phyloP scores from a whole-genome alignment of 2,888 invertebrate species.

The Plebejus anna region DNA sequence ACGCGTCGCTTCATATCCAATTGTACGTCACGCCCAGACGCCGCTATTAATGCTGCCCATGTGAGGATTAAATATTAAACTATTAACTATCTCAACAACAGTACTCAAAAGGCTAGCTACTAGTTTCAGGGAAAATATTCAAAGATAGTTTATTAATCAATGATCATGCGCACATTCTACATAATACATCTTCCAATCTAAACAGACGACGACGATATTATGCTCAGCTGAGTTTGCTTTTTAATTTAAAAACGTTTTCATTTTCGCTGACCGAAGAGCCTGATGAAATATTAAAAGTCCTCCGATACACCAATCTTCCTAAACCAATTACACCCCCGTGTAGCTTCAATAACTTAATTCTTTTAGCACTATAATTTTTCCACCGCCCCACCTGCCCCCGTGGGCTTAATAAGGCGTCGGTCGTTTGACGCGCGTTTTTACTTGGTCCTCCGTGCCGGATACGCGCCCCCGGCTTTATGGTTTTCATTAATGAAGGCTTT shows the following conservation, averaged over 20 bases:
- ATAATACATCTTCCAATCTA: too few species aligned
- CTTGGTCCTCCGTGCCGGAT: conserved; percentile 57
- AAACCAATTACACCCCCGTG: conserved; percentile 42
- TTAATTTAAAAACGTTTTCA: background rate
- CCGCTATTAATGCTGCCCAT: conserved; percentile 35
- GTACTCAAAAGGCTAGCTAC: background rate
- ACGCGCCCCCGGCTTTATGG: conserved; percentile 61
- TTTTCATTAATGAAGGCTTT: conserved; percentile 74
- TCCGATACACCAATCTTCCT: conserved; percentile 41
- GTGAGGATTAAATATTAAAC: conserved; percentile 13
- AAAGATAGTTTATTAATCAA: too few species aligned
- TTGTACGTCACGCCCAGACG: conserved; percentile 33
- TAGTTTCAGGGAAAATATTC: background rate
- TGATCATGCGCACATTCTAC: too few species aligned
- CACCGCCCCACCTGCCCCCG: conserved; percentile 55
- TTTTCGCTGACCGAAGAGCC: conserved; percentile 8
- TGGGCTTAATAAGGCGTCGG: conserved; percentile 67
- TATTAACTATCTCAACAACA: conserved; percentile 7
- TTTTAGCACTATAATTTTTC: conserved; percentile 60
- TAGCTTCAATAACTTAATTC: conserved; percentile 54
- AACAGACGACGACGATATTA: background rate
- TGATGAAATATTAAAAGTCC: conserved; percentile 31
- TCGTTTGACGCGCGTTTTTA: conserved; percentile 64
- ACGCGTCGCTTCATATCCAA: conserved; percentile 37
- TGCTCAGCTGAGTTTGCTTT: background rate